phyloP scores from a whole-genome alignment of 2,797 vertebrate genomes.

The Fistularia commersonii region DNA sequence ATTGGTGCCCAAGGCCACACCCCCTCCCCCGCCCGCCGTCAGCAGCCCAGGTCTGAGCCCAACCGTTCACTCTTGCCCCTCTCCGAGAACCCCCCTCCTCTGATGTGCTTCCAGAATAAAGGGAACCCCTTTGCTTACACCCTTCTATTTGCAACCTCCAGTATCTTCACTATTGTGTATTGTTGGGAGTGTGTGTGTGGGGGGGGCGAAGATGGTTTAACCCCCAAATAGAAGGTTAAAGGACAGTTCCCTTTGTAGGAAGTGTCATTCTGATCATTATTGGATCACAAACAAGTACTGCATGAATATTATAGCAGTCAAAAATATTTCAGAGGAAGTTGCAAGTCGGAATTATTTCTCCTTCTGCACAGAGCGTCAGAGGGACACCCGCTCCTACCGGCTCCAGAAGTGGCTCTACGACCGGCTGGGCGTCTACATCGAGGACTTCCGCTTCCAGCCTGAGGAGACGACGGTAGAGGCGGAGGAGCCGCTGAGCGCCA shows the following conservation, averaged over 20 bases:
- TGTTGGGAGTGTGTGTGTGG: no score
- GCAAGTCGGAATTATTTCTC: not conserved
- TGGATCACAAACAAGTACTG: no score
- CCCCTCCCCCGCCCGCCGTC: conserved; percentile 43
- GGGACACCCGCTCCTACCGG: conserved; percentile 74
- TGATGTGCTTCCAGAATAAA: not conserved
- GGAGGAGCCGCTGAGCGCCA: conserved; percentile 88
- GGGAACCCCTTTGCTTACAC: no score
- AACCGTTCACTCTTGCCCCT: no score
- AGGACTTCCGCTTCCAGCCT: conserved; percentile 92
- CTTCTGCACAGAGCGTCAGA: conserved; percentile 76
- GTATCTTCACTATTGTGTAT: no score
- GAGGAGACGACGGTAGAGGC: conserved; percentile 86
- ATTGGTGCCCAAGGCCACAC: conserved; percentile 70
- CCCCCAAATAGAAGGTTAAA: no score
- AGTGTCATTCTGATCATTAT: no score
- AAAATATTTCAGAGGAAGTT: no score
- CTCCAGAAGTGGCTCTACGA: conserved; percentile 86
- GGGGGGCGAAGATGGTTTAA: no score
- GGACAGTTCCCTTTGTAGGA: no score
- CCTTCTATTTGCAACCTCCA: no score
- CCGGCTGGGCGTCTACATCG: conserved; percentile 84
- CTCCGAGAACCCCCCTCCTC: not conserved
- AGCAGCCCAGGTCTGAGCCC: conserved; percentile 68
- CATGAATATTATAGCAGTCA: no score